Base-by-base conservation (phyloP, 2,113 vertebrate species). In the Alligator sinensis region DNA sequence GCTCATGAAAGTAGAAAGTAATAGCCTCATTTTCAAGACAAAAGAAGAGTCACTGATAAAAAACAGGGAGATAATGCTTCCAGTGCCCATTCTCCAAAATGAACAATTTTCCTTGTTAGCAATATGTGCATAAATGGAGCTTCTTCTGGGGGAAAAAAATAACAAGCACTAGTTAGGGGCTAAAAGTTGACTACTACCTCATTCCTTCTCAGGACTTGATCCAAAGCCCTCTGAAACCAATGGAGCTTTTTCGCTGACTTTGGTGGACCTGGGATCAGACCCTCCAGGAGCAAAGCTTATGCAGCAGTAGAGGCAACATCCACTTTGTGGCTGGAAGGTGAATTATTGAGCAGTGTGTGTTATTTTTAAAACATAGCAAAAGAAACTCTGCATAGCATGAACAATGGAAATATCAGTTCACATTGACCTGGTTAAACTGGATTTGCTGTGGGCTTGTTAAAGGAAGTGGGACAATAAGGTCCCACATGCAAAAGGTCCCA, bases 261-360 rank as follows among this genome's bases (percentile, higher is more conserved):
- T 80, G 66, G 60, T 63, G 1, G 0, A 38, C 79, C 84, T 82
- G 38, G 61, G 24, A 38, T 75, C 0, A 2, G 83, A 34, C 88
- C 90, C 86, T 92, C 5, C 1, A 87, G 90, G 90, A 90, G 54
- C 34, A 30, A 1, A 15, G 84, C 38, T 77, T 9, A 1, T 2
- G 25, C 1, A 1, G 81, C 22, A 79, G n/a, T 18, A 68, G 9
- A 30, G 17, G 30, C 4, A 68, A 77, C 87, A 90, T 82, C 86
- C 66, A 86, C 78, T 81, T 58, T 57, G 38, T 4, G 64, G 68
- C 80, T 94, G 92, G 89, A 93, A 91, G 66, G n/a, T 68, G 66
- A 68, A 68, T 34, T 19, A 68, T 5, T 68, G 66, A 2, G 60
- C 27, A 61, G 84, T 30, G 82, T 11, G 0, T 30, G 79, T 61